phyloP scores from a whole-genome alignment of 2,888 invertebrate genomes.

The Pandemis corylana region DNA sequence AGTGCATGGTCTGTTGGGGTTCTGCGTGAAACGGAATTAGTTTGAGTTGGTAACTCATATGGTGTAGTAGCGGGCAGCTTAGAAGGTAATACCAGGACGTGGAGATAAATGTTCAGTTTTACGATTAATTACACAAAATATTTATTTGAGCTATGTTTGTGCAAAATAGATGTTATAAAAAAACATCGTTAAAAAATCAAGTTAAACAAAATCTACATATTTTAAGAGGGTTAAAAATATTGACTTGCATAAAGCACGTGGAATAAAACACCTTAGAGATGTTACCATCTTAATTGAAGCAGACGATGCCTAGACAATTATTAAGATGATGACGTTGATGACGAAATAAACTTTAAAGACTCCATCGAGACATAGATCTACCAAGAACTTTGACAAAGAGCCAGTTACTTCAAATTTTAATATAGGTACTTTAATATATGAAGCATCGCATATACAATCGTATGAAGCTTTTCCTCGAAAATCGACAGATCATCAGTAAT shows the following conservation, averaged over 20 bases:
- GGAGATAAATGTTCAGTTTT: not conserved
- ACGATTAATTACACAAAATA: not conserved
- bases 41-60: slow-evolving; percentile 21
- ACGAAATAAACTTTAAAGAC: no score
- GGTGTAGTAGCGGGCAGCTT: slow-evolving; percentile 5
- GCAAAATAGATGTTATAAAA: not conserved
- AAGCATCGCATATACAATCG: no score
- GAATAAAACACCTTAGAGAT: no score
- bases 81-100: not conserved
- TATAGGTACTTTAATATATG: not conserved
- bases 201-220: no score
- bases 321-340: no score
- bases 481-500: not conserved
- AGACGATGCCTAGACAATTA: no score
- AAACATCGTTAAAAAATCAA: no score
- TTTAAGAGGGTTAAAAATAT: no score
- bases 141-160: not conserved
- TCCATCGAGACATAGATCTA: no score
- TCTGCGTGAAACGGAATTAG: slow-evolving; percentile 37
- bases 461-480: not conserved
- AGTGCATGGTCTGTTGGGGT: slow-evolving; percentile 31
- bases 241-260: no score
- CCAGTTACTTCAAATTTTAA: not conserved
- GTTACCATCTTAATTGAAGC: no score
- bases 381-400: no score